Evolutionary conservation across 2,797 vertebrate genomes (phyloP).

Genomic region (Parauchenoglanis punctatus): DNA sequence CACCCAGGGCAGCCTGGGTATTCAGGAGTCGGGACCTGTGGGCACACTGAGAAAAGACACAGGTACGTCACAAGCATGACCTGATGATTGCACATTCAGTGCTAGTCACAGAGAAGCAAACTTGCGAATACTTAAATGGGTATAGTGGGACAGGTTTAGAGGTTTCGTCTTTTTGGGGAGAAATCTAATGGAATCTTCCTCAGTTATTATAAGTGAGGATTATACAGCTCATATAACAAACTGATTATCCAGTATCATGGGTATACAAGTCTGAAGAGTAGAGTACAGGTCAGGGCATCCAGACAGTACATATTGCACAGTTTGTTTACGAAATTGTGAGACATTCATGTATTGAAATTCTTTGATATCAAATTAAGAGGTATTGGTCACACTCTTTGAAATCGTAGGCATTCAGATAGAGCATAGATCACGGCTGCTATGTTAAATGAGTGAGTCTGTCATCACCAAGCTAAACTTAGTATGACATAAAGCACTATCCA

Average conservation of each 20-base stretch:
- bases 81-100: slow-evolving; percentile 23
- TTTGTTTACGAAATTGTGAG: slow-evolving; percentile 21
- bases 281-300: not conserved
- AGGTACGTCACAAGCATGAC: slow-evolving; percentile 53
- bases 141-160: not conserved
- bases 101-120: slow-evolving; percentile 21
- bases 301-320: not conserved
- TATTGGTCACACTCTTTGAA: slow-evolving; percentile 6
- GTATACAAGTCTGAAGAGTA: slow-evolving; percentile 1
- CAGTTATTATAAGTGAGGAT: not conserved
- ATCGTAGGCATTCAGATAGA: slow-evolving; percentile 12
- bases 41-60: slow-evolving; percentile 64
- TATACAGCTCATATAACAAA: not conserved
- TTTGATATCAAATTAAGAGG: slow-evolving; percentile 14
- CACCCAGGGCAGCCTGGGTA: slow-evolving; percentile 70
- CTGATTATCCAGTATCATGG: not conserved
- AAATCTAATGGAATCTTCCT: not conserved
- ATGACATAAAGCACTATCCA: slow-evolving; percentile 44
- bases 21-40: slow-evolving; percentile 55
- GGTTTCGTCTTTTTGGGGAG: not conserved
- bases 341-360: not conserved
- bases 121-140: not conserved
- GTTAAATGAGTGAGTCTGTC: slow-evolving; percentile 51
- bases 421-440: slow-evolving; percentile 29
- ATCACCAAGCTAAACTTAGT: slow-evolving; percentile 52